These are phyloP conservation scores for Heliornis fulica DNA, from an alignment of 2,113 vertebrate species.

Conservation along the genomic window DNA sequence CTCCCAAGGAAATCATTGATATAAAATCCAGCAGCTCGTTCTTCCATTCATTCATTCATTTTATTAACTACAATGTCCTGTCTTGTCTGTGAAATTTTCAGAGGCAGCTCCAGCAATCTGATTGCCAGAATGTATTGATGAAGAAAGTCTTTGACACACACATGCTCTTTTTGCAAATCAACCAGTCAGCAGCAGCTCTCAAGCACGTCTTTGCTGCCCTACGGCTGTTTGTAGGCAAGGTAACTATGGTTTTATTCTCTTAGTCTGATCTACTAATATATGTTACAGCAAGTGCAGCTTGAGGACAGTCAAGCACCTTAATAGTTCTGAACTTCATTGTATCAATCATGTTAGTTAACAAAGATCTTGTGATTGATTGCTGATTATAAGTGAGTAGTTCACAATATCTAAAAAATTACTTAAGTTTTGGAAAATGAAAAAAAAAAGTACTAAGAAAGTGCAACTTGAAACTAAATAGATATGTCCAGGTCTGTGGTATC, in stretches of 20 bases:
- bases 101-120: conserved; percentile 90
- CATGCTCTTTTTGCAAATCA: conserved; percentile 96
- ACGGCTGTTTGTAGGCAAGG: conserved; percentile 93
- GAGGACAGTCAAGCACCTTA: neutral
- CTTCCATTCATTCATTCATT: neutral
- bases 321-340: neutral
- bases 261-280: neutral
- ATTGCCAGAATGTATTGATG: conserved; percentile 92
- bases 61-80: neutral
- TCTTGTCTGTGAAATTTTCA: conserved; percentile 62
- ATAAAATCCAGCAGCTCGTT: neutral
- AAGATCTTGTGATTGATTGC: neutral
- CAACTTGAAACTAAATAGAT: neutral
- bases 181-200: conserved; percentile 89
- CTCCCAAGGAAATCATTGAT: accelerated
- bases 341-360: too few relatives aligned
- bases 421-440: neutral
- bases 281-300: neutral
- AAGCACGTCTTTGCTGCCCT: conserved; percentile 90
- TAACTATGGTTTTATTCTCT: conserved; percentile 19
- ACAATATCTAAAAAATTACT: neutral
- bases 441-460: neutral
- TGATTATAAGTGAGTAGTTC: neutral
- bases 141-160: conserved; percentile 97
- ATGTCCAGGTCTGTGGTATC: neutral